Conservation (phyloP, 92 coral and sea anemone species). For the Bergia sp. region DNA sequence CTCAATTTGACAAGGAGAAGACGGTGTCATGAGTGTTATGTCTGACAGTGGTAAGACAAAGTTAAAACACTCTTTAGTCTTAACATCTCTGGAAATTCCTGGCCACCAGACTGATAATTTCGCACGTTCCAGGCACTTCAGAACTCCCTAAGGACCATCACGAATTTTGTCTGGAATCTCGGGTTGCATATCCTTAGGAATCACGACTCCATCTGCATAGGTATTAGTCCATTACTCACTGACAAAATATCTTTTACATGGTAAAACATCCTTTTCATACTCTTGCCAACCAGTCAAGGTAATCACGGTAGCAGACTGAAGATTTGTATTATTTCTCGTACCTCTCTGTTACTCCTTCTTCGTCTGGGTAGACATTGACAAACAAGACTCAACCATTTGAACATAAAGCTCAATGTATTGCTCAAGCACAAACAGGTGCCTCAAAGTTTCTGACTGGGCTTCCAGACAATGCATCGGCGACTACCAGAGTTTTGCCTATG, state of each 20-base stretch:
- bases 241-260: constrained; percentile 3
- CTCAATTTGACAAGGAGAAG: too few species aligned
- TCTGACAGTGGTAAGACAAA: constrained; percentile 45
- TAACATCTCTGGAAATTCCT: constrained; percentile 51
- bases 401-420: neutral
- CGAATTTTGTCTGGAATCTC: constrained; percentile 29
- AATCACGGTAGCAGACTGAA: neutral
- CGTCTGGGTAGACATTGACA: neutral
- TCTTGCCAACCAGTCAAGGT: constrained; percentile 21
- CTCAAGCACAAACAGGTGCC: neutral
- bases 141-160: constrained; percentile 33
- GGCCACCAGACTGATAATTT: constrained; percentile 51
- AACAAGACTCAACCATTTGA: neutral
- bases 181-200: neutral
- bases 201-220: neutral
- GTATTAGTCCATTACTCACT: neutral
- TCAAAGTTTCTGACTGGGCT: constrained; percentile 8
- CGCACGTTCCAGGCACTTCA: constrained; percentile 14
- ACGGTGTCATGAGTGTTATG: neutral
- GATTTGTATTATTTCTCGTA: neutral
- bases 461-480: constrained; percentile 64
- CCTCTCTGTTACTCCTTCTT: neutral
- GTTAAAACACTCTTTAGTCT: constrained; percentile 15
- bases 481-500: constrained; percentile 51
- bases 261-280: constrained; percentile 15